Evolutionary conservation across 2,797 vertebrate genomes (phyloP).

Genomic region (Agapornis canus): DNA sequence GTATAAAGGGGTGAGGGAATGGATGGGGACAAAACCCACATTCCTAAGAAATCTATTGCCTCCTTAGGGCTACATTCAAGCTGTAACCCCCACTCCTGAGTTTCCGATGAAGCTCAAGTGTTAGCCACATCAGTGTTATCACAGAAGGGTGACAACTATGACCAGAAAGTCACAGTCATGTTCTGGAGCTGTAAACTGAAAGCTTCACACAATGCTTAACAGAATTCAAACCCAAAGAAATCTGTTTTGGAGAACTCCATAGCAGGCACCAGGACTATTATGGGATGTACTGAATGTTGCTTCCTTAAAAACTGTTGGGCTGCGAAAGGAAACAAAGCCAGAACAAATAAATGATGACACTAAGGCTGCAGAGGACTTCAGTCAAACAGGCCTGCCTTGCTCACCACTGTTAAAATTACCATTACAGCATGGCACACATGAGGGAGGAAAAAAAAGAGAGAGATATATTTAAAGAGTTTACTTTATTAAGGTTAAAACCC

Average conservation of each 20-base stretch:
- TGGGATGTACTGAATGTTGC: background rate
- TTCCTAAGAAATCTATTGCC: background rate
- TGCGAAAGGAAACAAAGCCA: background rate
- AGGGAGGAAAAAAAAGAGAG: background rate
- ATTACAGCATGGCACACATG: background rate
- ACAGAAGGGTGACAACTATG: no score
- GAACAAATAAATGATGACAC: background rate
- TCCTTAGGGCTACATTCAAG: background rate
- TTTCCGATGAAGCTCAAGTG: background rate
- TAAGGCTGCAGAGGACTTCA: background rate
- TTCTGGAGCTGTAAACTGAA: background rate
- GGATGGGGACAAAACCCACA: background rate
- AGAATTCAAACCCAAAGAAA: background rate
- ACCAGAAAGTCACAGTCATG: background rate
- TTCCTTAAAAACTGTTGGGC: background rate
- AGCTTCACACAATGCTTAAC: background rate
- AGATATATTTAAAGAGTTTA: background rate
- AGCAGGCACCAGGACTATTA: background rate
- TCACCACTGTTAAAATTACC: background rate
- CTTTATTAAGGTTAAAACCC: background rate
- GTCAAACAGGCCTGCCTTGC: background rate
- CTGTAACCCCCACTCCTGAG: fast-evolving
- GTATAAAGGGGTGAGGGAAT: background rate
- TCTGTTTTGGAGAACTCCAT: background rate
- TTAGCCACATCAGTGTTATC: fast-evolving